Evolutionary conservation across 2,113 vertebrate genomes (phyloP), one percentile per base, ranked within the genome.

Genomic region (Pangasianodon gigas): DNA sequence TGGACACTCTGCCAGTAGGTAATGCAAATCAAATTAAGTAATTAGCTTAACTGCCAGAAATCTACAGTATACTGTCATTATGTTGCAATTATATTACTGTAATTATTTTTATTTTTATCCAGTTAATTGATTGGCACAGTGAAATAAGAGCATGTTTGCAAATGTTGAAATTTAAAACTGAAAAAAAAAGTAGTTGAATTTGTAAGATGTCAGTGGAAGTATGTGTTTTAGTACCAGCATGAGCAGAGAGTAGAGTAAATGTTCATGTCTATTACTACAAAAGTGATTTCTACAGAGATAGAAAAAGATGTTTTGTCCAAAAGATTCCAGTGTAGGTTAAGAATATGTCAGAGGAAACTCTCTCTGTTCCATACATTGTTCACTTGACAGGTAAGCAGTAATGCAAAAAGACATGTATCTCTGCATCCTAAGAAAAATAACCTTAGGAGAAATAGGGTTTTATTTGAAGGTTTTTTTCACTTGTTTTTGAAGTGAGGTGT

Each of bases 41-140:
- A 96, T 95, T 93, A 94, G 88, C 82, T 44, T 94, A 95, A 94
- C 91, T 94, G 92, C 85, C 89, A 89, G 88, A 93, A 93, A 93
- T 94, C 93, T 94, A 82, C 77, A 62, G 3, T 32, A 16, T 24
- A 46, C 91, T 93, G 92, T 93, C 87, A 91, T 94, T 92, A 94
- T 91, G 92, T 93, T 92, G 92, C 90, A 91, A 92, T 91, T 93
- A 89, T 85, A 84, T 91, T 74, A 91, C 92, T 93, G 79, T 91
- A 90, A 93, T 94, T 85, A 90, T 92, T 92, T 91, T 87, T 88
- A 87, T 94, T 91, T 87, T 91, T 90, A 90, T 90, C 85, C 84
- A 91, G 82, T 92, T 93, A 92, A 93, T 88, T 92, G 92, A 92
- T 91, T 92, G 91, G 86, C 5, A 32, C 83, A n/a, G 87, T 86